Base-by-base conservation (phyloP, 2,113 vertebrate genomes). In the Merops nubicus region DNA sequence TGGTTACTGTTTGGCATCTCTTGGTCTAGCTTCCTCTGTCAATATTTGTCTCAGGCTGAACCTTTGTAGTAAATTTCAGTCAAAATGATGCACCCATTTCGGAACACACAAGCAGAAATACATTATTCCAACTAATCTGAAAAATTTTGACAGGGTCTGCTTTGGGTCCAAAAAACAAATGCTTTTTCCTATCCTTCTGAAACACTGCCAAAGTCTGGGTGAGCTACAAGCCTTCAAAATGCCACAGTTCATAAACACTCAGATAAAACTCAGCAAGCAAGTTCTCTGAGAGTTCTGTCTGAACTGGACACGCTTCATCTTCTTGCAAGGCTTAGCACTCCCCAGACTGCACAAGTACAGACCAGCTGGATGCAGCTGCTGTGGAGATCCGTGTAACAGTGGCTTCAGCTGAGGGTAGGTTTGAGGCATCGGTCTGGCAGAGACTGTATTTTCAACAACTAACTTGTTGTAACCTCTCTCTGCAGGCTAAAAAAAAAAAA, bases 161-260 rank as follows among this genome's bases (percentile, higher is more conserved):
- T 81, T 91, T 60, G 51, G 53, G 81, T 89, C 48, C n/a, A n/a
- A n/a, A 89, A 76, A 89, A 83, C 82, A 68, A 5, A 4, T 2
- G 3, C 26, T 47, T 89, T 80, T 95, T 72, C 48, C 34, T 82
- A 38, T 22, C 10, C 65, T 42, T 87, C 36, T 47, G 70, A 93
- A 85, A 89, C 53, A 45, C 62, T 89, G 56, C 12, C 42, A 40
- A 72, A 85, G 34, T 47, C 67, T 85, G 31, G 12, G n/a, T 64
- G 20, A 88, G 53, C 91, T 95, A 76, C 74, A 91, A 91, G 36
- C 53, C 36, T 76, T 82, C 57, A 63, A 91, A 97, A 87, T 45
- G 48, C 82, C 81, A 89, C 73, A 65, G 48, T 93, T 76, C 48
- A 64, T 53, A 79, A 31, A 57, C 0, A 2, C 4, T 70, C 50